Evolutionary conservation across 1,140 invertebrate genomes (phyloP), one percentile per base, ranked within the genome.

Genomic region (Grapholita molesta): DNA sequence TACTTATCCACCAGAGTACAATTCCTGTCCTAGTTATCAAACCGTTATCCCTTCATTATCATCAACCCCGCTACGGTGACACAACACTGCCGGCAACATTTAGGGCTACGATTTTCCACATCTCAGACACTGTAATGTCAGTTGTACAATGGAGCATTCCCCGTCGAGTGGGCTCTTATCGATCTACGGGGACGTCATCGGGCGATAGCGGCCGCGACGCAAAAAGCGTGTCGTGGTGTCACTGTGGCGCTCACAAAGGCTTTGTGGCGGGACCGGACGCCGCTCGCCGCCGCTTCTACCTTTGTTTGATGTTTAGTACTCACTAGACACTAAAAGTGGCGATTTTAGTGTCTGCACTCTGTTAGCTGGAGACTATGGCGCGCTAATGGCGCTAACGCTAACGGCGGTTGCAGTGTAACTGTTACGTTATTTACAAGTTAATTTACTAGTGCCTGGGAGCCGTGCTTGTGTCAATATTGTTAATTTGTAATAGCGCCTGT

Each of bases 171-270:
- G 77, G 78, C 84, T 89, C 87, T 91, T 91, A 91, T 90, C 88
- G 88, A 91, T 91, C 86, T 90, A 87, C 81, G 77, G 81, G 86
- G 78, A 87, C 88, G 89, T 91, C 88, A 91, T 91, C 89, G 88
- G 71, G 82, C 85, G 88, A 90, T 90, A 90, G 84, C 87, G 76
- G 76, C 76, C 64, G 78, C 74, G 77, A 86, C 84, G 86, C 85
- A 91, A 91, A 89, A 91, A 91, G 89, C 89, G 87, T 91, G 89
- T 89, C 89, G 89, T 79, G 88, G 83, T 83, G 89, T 89, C 89
- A 91, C 79, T 88, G 83, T 83, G 84, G 82, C 86, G 80, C 82
- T 70, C 74, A 89, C 84, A 88, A 88, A 82, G 89, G 69, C 85
- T 90, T 91, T 90, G 89, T 91, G 85, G 87, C 72, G 73, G 68